A percentile compares a stretch with the other conserved stretches of the same genome.
phyloP scores from a whole-genome alignment of 2,797 vertebrate genomes.

The Alectoris magna region DNA sequence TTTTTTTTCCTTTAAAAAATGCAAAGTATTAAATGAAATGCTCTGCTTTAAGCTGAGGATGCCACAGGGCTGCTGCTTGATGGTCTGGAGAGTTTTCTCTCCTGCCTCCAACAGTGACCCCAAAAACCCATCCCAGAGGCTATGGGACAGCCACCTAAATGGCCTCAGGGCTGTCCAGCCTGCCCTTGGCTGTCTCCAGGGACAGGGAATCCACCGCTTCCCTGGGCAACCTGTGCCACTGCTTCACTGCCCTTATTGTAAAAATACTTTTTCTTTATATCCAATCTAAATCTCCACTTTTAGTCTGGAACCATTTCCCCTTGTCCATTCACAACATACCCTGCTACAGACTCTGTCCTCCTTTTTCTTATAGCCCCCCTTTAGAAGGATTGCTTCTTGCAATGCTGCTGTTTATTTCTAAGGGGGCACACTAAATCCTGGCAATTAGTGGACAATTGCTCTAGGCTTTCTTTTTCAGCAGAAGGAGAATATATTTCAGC shows the following conservation, averaged over 20 bases:
- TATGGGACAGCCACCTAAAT: accelerated
- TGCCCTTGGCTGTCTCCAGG: too few relatives aligned
- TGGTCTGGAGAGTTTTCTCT: not conserved
- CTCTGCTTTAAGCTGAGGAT: not conserved
- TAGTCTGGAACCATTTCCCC: too few relatives aligned
- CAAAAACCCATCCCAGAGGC: not conserved
- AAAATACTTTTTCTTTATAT: too few relatives aligned
- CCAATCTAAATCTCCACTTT: too few relatives aligned
- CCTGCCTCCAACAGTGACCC: not conserved
- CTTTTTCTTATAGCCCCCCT: too few relatives aligned
- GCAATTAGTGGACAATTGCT: slow-evolving; percentile 1
- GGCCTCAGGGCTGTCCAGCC: not conserved
- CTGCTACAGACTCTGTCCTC: too few relatives aligned
- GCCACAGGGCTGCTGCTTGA: not conserved
- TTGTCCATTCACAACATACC: too few relatives aligned
- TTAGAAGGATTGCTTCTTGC: not conserved
- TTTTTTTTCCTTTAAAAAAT: not conserved
- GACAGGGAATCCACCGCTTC: too few relatives aligned
- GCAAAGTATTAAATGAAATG: not conserved
- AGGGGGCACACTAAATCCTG: not conserved
- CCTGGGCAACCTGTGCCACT: too few relatives aligned
- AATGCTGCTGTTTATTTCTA: not conserved
- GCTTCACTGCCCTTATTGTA: too few relatives aligned
- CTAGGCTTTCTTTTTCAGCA: slow-evolving; percentile 37
- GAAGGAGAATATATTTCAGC: slow-evolving; percentile 25